Percentiles rank a stretch among this genome's conserved stretches.
phyloP scores from a whole-genome alignment of 2,888 invertebrate species.

The Thecocarcelia acutangulata region DNA sequence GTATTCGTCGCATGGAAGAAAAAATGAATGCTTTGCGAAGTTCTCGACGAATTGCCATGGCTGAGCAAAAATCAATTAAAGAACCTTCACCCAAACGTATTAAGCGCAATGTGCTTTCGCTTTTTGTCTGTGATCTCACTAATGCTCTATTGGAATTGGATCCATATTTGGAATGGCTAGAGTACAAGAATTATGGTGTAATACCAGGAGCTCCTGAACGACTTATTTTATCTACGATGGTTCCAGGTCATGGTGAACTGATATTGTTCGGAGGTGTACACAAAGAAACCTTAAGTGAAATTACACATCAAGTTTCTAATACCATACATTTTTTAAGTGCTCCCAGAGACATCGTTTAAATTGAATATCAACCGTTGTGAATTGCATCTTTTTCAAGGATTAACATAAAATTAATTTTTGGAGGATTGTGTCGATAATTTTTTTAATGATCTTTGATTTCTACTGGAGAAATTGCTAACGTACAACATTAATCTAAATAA shows the following conservation, averaged over 20 bases:
- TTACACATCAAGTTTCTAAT: conserved; percentile 88
- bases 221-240: conserved; percentile 93
- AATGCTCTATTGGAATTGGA: conserved; percentile 85
- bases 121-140: conserved; percentile 93
- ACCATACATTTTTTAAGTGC: conserved; percentile 89
- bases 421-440: conserved; percentile 25
- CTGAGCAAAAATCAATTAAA: conserved; percentile 74
- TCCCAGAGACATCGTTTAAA: conserved; percentile 86
- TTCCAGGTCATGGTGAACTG: conserved; percentile 94
- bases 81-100: conserved; percentile 84
- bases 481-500: conserved; percentile 39
- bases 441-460: conserved; percentile 45
- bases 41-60: conserved; percentile 76
- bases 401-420: conserved; percentile 4
- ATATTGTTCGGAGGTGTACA: conserved; percentile 98
- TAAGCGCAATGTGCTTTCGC: conserved; percentile 87
- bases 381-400: not conserved
- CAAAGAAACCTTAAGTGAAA: conserved; percentile 86
- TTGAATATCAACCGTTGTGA: not conserved
- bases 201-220: conserved; percentile 91
- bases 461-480: conserved; percentile 30
- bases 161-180: conserved; percentile 81
- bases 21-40: conserved; percentile 82
- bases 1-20: conserved; percentile 86
- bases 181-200: conserved; percentile 84